These are phyloP conservation scores for Drosophila subquinaria DNA, from an alignment of 2,888 invertebrate species.

Conservation along the genomic window DNA sequence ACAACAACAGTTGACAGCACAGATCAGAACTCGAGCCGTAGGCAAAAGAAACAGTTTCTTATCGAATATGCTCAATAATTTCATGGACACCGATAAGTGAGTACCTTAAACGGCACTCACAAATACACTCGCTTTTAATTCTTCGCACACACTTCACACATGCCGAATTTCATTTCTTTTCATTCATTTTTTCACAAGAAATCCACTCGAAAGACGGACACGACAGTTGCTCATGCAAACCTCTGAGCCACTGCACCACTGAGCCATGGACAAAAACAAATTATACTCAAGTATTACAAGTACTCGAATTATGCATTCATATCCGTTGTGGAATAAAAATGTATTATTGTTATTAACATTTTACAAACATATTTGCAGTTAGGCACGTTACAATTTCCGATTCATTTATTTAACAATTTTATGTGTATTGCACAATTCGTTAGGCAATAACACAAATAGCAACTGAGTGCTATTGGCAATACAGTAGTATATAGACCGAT, in stretches of 20 bases:
- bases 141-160: neutral
- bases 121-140: conserved; percentile 17
- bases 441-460: conserved; percentile 2
- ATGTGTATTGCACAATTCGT: conserved; percentile 13
- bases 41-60: conserved; percentile 39
- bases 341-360: neutral
- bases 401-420: conserved; percentile 21
- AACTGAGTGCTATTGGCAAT: conserved; percentile 6
- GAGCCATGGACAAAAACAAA: neutral
- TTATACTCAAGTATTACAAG: neutral
- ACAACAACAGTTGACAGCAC: conserved; percentile 37
- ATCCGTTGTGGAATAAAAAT: conserved; percentile 16
- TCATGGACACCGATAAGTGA: conserved; percentile 57
- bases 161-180: conserved; percentile 23
- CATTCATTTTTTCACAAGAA: conserved; percentile 31
- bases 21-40: conserved; percentile 42
- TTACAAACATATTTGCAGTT: conserved; percentile 28
- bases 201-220: conserved; percentile 37
- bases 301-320: conserved; percentile 36
- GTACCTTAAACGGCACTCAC: conserved; percentile 15
- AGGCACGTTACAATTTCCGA: conserved; percentile 67
- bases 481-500: conserved; percentile 18
- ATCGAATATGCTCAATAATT: conserved; percentile 60
- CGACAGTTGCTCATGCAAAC: conserved; percentile 23
- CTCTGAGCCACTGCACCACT: conserved; percentile 4